A percentile compares a stretch with the other conserved stretches of the same genome.
Evolutionary conservation across 2,113 vertebrate genomes (phyloP).

Genomic region (Caranx ignobilis): DNA sequence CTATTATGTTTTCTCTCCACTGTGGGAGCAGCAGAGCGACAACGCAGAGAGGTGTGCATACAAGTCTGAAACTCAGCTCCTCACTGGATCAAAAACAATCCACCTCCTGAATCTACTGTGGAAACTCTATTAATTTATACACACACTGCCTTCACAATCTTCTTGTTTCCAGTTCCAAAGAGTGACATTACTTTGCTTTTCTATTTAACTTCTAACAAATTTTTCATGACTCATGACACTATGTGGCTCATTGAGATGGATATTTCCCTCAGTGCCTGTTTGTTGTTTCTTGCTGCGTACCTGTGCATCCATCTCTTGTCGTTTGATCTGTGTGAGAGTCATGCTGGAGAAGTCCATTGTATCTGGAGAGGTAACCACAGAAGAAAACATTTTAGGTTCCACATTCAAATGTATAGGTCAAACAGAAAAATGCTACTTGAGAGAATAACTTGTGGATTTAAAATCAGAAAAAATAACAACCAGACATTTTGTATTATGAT

Average conservation of each 20-base stretch:
- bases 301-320: slow-evolving; percentile 98
- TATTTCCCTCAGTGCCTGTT: too few relatives aligned
- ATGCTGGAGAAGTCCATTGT: slow-evolving; percentile 97
- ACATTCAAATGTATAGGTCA: too few relatives aligned
- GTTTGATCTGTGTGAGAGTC: slow-evolving; percentile 97
- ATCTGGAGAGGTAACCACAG: slow-evolving; percentile 79
- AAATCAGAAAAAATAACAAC: background rate
- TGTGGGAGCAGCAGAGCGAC: slow-evolving; percentile 19
- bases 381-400: background rate
- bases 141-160: background rate
- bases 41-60: slow-evolving; percentile 16
- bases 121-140: background rate
- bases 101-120: background rate
- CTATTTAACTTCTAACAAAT: background rate
- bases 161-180: background rate
- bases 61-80: slow-evolving; percentile 19
- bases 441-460: background rate
- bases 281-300: slow-evolving; percentile 74
- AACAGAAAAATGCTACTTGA: background rate
- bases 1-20: slow-evolving; percentile 47
- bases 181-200: background rate
- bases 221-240: background rate
- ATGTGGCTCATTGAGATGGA: background rate
- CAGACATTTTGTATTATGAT: background rate
- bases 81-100: background rate